Base-by-base conservation (phyloP, 2,113 vertebrate genomes). In the Lepidothrix coronata region DNA sequence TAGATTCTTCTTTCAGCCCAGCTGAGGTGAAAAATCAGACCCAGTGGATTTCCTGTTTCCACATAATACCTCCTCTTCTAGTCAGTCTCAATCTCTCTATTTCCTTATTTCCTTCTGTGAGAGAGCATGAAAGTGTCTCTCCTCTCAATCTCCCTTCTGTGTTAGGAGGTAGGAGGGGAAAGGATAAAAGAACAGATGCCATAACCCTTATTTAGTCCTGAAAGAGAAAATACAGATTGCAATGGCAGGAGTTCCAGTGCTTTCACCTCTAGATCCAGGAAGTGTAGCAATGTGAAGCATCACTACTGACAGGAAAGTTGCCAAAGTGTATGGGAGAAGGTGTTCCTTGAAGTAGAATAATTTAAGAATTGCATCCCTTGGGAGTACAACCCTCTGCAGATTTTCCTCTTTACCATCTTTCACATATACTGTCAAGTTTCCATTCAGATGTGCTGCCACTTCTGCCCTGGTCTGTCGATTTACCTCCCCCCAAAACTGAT, bases 151-250 rank as follows among this genome's bases (percentile, higher is more conserved):
- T 77, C 48, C 12, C 28, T 93, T 91, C 88, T 90, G 46, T 83
- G 63, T 49, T 83, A 73, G 68, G 63, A 83, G 41, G 59, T 84
- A 59, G 93, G 82, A 96, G 91, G 65, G 62, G 70, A 54, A 58
- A 91, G 73, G 73, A 84, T 93, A 48, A 89, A 95, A 89, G 94
- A 95, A 92, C 96, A 97, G 93, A 95, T 97, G 94, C 81, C 87
- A 61, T 81, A 97, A 92, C 68, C 88, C 62, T 92, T 84, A 94
- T 95, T 96, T 97, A 96, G 90, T 93, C 92, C 85, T 90, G 75
- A 90, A 93, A 94, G 92, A 93, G 86, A 96, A 94, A 92, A 88
- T 88, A 71, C 88, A 95, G 95, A 93, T 90, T 96, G 88, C 72
- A 81, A 80, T 87, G 85, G 92, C 85, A 95, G 86, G 52, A 93